These are phyloP conservation scores for Halictus ligatus DNA, from an alignment of 2,888 invertebrate species.

Conservation along the genomic window DNA sequence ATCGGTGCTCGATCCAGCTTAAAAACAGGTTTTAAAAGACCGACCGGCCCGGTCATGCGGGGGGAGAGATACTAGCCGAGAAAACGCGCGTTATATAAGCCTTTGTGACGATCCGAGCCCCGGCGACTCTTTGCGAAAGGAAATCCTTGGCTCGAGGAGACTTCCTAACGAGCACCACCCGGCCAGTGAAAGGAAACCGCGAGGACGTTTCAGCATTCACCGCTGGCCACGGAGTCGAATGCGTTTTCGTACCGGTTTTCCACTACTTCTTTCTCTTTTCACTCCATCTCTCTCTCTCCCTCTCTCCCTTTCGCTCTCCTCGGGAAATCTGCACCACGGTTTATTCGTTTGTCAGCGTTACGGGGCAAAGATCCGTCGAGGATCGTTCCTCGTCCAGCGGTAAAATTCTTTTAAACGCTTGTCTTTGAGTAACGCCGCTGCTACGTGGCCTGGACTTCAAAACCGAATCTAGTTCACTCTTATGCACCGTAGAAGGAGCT, in stretches of 20 bases:
- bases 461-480: background rate
- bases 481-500: background rate
- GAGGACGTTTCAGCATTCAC: slow-evolving; percentile 40
- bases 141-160: slow-evolving; percentile 60
- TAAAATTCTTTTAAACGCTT: background rate
- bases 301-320: background rate
- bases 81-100: slow-evolving; percentile 58
- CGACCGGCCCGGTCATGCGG: background rate
- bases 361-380: background rate
- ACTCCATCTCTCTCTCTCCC: background rate
- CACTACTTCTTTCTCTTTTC: background rate
- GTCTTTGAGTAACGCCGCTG: background rate
- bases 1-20: slow-evolving; percentile 58
- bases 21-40: slow-evolving; percentile 65
- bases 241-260: background rate
- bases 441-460: background rate
- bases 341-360: background rate
- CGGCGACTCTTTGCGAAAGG: slow-evolving; percentile 51
- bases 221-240: background rate
- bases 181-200: slow-evolving; percentile 63
- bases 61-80: slow-evolving; percentile 33
- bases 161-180: slow-evolving; percentile 18
- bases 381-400: background rate
- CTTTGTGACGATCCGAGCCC: slow-evolving; percentile 43
- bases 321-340: background rate